phyloP scores from a whole-genome alignment of 2,888 invertebrate species.

The Phlogophora meticulosa region DNA sequence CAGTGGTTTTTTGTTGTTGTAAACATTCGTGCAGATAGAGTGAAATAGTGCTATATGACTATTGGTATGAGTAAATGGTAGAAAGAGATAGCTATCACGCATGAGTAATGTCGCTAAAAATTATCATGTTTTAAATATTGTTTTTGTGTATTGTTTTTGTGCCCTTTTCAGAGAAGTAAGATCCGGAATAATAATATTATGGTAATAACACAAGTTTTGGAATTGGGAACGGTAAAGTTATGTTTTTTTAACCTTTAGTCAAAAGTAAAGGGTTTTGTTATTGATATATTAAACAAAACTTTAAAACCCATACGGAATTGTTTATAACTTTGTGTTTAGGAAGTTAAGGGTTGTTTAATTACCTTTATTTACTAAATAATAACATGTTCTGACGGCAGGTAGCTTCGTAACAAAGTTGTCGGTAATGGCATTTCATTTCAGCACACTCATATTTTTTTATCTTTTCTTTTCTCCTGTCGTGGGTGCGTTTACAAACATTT shows the following conservation, averaged over 20 bases:
- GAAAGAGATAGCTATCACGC: not conserved
- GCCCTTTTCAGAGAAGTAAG: slow-evolving; percentile 2
- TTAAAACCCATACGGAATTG: not conserved
- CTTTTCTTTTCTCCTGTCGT: too few species aligned
- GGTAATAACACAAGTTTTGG: not conserved
- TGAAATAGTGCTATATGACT: not conserved
- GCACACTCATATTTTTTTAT: too few species aligned
- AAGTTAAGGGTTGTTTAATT: not conserved
- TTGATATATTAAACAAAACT: not conserved
- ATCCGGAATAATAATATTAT: not conserved
- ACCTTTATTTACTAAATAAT: not conserved
- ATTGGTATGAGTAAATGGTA: not conserved
- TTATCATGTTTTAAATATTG: not conserved
- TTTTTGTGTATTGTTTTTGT: not conserved
- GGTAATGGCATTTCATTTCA: slow-evolving; percentile 4
- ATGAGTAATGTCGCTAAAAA: not conserved
- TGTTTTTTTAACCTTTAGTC: not conserved
- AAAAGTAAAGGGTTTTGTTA: not conserved
- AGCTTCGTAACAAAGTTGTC: slow-evolving; percentile 10
- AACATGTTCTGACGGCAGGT: too few species aligned
- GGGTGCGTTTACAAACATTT: too few species aligned
- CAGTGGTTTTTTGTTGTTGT: slow-evolving; percentile 70
- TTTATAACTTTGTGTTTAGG: not conserved
- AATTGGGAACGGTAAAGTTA: not conserved
- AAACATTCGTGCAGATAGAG: too few species aligned